Percentiles rank a stretch among this genome's conserved stretches.
Evolutionary conservation across 2,888 invertebrate species (phyloP).

Genomic region (Eutolmus rufibarbis): DNA sequence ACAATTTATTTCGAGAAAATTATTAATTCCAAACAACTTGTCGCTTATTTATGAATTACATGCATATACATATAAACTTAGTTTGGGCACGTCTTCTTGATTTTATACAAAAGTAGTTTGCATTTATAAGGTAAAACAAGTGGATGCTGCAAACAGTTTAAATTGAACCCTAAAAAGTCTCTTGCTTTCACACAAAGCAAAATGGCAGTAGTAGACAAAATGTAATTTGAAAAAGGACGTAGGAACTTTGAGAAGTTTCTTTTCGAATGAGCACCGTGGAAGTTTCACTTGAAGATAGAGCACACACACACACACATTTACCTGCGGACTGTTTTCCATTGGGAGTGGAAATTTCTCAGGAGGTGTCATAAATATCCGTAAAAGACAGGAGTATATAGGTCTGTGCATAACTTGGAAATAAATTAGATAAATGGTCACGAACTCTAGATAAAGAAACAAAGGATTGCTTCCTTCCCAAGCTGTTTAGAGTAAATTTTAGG

Average conservation of each 20-base stretch:
- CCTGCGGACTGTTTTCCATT: neutral
- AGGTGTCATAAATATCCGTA: constrained; percentile 5
- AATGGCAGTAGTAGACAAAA: neutral
- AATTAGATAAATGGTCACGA: constrained; percentile 31
- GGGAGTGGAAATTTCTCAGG: neutral
- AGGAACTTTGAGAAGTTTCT: neutral
- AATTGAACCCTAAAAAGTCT: neutral
- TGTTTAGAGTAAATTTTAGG: constrained; percentile 9
- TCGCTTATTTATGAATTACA: too few relatives aligned
- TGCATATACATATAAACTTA: too few relatives aligned
- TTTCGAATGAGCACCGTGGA: neutral
- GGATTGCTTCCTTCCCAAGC: constrained; percentile 1
- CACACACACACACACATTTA: neutral
- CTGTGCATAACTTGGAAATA: constrained; percentile 21
- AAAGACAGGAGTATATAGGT: neutral
- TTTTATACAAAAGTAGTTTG: neutral
- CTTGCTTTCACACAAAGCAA: neutral
- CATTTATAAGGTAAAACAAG: neutral
- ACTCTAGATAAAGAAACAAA: constrained; percentile 18
- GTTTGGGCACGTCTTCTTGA: neutral
- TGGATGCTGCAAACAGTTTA: neutral
- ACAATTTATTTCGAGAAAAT: neutral
- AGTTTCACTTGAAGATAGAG: neutral
- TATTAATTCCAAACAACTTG: neutral
- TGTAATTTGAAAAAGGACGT: constrained; percentile 19